Evolutionary conservation across 2,888 invertebrate genomes (phyloP), one percentile per base, ranked within the genome.

Genomic region (Epicampocera succincta): DNA sequence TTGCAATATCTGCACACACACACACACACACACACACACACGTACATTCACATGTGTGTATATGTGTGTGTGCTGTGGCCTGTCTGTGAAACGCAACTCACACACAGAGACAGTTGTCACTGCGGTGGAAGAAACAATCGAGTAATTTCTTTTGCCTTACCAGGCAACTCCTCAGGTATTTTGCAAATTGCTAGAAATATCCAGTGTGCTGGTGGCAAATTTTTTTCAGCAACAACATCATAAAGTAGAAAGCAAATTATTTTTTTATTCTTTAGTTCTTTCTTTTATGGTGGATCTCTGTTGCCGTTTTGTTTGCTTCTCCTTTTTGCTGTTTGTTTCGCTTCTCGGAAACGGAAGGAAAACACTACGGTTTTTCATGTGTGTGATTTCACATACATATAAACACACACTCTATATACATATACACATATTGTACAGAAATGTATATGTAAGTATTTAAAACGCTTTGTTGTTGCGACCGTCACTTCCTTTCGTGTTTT

Each of bases 331-430:
- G 48, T 61, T 56, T 58, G 33, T 66, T 72, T 46, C 60, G 61
- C 68, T 72, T 65, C 50, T 69, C 74, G 82, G 78, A 78, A 82
- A 78, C 74, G 82, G 78, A 78, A 74, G 68, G 50, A 69, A 74
- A 68, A 50, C 58, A 74, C 71, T 82, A 74, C 25, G 81, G 74
- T 78, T 66, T 44, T 72, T 65, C 56, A 72, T 65, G 65, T 72
- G 72, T 66, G 76, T 50, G 60, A 68, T 61, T 4, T 11, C 25
- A 58, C 5, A 33, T 33, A 9, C 33, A 33, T 1, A 6, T 33
- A 33, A 9, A 46, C 8, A n/a, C 38, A n/a, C 19, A 40, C 11
- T n/a, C n/a, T n/a, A n/a, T n/a, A n/a, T n/a, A n/a, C n/a, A n/a
- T n/a, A n/a, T n/a, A n/a, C n/a, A n/a, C n/a, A n/a, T n/a, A n/a